These are phyloP conservation scores for Cottus gobio DNA, from an alignment of 2,113 vertebrate species.

Conservation along the genomic window DNA sequence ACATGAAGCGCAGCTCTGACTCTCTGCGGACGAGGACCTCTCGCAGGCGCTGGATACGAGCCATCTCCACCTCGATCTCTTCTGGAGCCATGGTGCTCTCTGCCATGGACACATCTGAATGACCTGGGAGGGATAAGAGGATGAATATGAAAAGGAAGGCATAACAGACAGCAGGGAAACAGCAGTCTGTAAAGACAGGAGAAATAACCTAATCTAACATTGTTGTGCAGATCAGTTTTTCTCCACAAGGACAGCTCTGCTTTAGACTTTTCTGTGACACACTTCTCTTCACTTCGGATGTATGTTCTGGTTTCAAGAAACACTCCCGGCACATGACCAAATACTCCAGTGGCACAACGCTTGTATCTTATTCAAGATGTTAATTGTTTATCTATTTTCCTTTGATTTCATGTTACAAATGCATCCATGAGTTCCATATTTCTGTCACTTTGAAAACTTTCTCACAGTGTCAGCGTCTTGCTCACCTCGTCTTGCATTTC, in stretches of 20 bases:
- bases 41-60: conserved; percentile 94
- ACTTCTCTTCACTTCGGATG: background rate
- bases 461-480: background rate
- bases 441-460: conserved; percentile 2
- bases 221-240: background rate
- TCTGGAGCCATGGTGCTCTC: conserved; percentile 96
- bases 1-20: conserved; percentile 99
- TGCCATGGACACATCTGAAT: conserved; percentile 96
- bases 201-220: background rate
- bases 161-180: background rate
- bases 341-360: background rate
- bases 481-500: background rate
- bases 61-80: conserved; percentile 98
- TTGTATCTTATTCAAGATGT: background rate
- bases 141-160: background rate
- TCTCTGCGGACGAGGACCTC: conserved; percentile 97
- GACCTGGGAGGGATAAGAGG: conserved; percentile 78
- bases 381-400: background rate
- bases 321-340: background rate
- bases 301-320: background rate
- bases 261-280: background rate
- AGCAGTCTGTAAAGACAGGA: background rate
- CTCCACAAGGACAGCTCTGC: background rate
- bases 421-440: background rate
- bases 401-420: background rate